phyloP scores from a whole-genome alignment of 2,113 vertebrate genomes.

The Himantopus leucocephalus region DNA sequence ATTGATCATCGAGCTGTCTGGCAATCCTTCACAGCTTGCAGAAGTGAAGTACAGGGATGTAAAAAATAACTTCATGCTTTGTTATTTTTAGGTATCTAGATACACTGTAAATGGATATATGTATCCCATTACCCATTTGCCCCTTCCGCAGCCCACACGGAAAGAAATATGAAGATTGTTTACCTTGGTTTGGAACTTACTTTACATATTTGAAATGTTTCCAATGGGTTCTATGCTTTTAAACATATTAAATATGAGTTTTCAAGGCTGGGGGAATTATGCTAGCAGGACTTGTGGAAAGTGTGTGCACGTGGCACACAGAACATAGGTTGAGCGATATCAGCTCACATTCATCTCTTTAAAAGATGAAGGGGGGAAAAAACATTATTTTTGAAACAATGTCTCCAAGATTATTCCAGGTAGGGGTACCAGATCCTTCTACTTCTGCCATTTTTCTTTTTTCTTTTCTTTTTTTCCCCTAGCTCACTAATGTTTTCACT shows the following conservation, averaged over 20 bases:
- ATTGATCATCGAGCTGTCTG: not conserved
- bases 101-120: not conserved
- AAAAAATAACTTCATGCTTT: not conserved
- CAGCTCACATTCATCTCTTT: not conserved
- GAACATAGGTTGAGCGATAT: not conserved
- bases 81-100: not conserved
- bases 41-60: not conserved
- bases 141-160: not conserved
- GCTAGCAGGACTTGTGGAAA: not conserved
- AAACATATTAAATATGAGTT: not conserved
- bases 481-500: not conserved
- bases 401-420: not conserved
- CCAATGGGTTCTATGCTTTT: not conserved
- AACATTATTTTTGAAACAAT: not conserved
- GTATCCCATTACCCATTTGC: not conserved
- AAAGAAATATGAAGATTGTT: not conserved
- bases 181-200: constrained; percentile 9
- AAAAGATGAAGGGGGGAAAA: not conserved
- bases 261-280: not conserved
- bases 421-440: not conserved
- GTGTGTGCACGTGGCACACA: not conserved
- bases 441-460: not conserved
- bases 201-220: not conserved
- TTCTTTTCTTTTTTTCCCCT: rapidly evolving
- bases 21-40: not conserved